A percentile compares a stretch with the other conserved stretches of the same genome.
Conservation (phyloP, 2,113 vertebrate genomes). For the Xenopus borealis region DNA sequence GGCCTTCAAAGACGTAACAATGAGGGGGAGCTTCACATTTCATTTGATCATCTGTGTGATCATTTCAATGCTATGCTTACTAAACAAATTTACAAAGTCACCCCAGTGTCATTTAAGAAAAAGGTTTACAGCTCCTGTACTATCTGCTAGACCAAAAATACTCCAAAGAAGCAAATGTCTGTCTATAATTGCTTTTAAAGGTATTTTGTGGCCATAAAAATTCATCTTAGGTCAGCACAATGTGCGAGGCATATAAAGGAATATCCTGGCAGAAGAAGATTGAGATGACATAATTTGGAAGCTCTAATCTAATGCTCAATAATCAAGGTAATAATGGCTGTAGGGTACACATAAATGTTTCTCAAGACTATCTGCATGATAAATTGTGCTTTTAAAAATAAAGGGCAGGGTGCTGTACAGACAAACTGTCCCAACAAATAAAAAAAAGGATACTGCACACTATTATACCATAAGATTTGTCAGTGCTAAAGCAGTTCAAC, state of each 20-base stretch:
- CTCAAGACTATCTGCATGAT: not conserved
- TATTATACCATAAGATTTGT: too few species aligned
- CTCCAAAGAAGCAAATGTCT: not conserved
- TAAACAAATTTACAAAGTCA: not conserved
- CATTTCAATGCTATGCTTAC: slow-evolving; percentile 14
- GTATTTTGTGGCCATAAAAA: slow-evolving; percentile 16
- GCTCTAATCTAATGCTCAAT: not conserved
- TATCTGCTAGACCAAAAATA: slow-evolving; percentile 1
- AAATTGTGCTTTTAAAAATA: not conserved
- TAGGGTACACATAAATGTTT: not conserved
- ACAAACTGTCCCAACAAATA: too few species aligned
- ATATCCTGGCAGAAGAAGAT: slow-evolving; percentile 1
- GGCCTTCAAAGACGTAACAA: too few species aligned
- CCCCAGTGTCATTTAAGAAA: not conserved
- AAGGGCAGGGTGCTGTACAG: not conserved
- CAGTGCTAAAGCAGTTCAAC: too few species aligned
- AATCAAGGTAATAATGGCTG: slow-evolving; percentile 6
- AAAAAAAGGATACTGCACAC: too few species aligned
- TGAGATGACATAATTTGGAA: not conserved
- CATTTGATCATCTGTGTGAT: not conserved
- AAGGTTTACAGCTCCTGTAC: not conserved
- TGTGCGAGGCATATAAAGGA: slow-evolving; percentile 12
- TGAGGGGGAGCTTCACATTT: not conserved
- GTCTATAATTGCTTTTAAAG: slow-evolving; percentile 16
- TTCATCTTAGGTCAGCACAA: slow-evolving; percentile 23